Conservation (phyloP, 1,140 invertebrate species). For the Littorina saxatilis region DNA sequence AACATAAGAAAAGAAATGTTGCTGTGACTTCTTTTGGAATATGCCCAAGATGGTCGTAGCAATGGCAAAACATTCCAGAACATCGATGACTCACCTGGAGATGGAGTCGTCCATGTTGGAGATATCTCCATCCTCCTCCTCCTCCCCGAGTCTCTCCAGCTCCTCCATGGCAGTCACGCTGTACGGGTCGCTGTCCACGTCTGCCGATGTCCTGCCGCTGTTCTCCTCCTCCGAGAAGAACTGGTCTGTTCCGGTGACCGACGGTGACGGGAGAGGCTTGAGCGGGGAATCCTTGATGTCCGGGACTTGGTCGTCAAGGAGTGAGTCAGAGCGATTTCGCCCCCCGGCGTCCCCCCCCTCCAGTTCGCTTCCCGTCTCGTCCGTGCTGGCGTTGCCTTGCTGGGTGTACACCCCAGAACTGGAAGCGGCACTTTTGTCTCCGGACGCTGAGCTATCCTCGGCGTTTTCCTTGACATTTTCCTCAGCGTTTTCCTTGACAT, state of each 20-base stretch:
- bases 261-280: background rate
- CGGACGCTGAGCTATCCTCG: too few species aligned
- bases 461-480: too few species aligned
- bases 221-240: background rate
- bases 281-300: background rate
- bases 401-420: too few species aligned
- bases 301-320: background rate
- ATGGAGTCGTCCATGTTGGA: too few species aligned
- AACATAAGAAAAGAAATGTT: too few species aligned
- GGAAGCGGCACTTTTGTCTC: too few species aligned
- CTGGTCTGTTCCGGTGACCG: background rate
- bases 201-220: slow-evolving; percentile 15
- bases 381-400: too few species aligned
- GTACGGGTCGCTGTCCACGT: slow-evolving; percentile 63
- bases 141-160: slow-evolving; percentile 64
- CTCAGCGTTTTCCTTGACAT: background rate
- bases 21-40: too few species aligned
- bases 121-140: background rate
- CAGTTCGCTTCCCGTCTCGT: too few species aligned
- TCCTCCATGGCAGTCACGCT: slow-evolving; percentile 73
- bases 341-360: background rate
- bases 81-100: too few species aligned
- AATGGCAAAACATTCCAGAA: too few species aligned
- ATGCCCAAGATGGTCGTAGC: too few species aligned
- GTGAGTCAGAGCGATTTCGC: background rate